Base-by-base conservation (phyloP, 2,888 invertebrate species). In the Volucella inflata region DNA sequence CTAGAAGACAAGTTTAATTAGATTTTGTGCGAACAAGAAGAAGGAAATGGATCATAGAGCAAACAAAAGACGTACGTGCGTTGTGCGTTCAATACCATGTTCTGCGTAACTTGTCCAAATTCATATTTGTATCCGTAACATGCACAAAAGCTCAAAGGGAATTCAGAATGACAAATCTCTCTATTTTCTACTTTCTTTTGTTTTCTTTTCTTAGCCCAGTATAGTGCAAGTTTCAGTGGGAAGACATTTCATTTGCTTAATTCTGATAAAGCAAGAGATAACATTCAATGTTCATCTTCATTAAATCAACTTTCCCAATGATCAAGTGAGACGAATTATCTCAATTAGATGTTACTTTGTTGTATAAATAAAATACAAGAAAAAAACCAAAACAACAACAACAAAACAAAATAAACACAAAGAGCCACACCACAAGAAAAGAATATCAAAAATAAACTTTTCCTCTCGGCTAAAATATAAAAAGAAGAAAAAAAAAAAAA, bases 271-370 rank as follows among this genome's bases (percentile, higher is more conserved):
- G 51, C 55, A 48, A n/a, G 42, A 72, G 51, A 57, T 79, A 72
- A 68, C 48, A 72, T 67, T 64, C 59, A 51, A 65, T 72, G 57
- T 79, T 79, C 65, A 44, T 74, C 55, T 74, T 68, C 78, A 57
- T 83, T 68, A 78, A 68, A 68, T 42, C 57, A 62, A 21, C 50
- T 71, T 65, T 21, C 38, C 55, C 71, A 65, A 50, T 68, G 59
- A 70, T 62, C 68, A 59, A 79, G 68, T 70, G 74, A 75, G 70
- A 84, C 60, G 65, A 62, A 83, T 83, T 83, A 78, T 78, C 74
- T 84, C 74, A 79, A 84, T 84, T 84, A 79, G 67, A 78, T 64
- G 59, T 57, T 79, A 64, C 67, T 71, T 71, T 79, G 64, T 72
- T 51, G 79, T 65, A 48, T 57, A 62, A 42, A 36, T 50, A 64